These are phyloP conservation scores for Ptychochromis oligacanthus DNA, from an alignment of 2,113 vertebrate species.

Conservation along the genomic window DNA sequence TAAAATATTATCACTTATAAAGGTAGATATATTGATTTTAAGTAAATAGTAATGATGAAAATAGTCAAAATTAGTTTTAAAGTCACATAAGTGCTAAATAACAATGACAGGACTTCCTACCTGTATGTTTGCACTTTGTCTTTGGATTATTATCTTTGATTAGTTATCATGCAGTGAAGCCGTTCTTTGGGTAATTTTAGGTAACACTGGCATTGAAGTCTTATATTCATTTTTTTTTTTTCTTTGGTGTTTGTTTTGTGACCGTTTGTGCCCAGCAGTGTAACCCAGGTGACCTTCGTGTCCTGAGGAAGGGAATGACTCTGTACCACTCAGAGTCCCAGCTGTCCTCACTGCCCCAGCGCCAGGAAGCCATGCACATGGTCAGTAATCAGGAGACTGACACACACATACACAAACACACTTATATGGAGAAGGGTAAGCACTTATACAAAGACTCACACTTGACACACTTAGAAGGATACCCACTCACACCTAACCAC, in stretches of 20 bases:
- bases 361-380: conserved; percentile 89
- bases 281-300: conserved; percentile 87
- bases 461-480: neutral
- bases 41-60: no score
- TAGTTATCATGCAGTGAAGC: neutral
- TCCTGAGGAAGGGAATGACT: conserved; percentile 90
- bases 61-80: neutral
- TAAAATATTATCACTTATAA: neutral
- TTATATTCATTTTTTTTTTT: neutral
- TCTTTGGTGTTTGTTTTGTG: conserved; percentile 42
- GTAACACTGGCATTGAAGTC: neutral
- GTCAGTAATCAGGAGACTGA: conserved; percentile 77
- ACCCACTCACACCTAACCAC: neutral
- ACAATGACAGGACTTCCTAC: neutral
- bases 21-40: neutral
- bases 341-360: conserved; percentile 89
- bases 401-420: conserved; percentile 5
- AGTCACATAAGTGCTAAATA: neutral
- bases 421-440: neutral
- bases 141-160: neutral
- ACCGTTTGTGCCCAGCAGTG: conserved; percentile 77
- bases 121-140: neutral
- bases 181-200: neutral
- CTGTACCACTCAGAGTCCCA: conserved; percentile 95
- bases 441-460: neutral